These are phyloP conservation scores for Andrena camellia DNA, from an alignment of 2,888 invertebrate genomes.

Conservation along the genomic window DNA sequence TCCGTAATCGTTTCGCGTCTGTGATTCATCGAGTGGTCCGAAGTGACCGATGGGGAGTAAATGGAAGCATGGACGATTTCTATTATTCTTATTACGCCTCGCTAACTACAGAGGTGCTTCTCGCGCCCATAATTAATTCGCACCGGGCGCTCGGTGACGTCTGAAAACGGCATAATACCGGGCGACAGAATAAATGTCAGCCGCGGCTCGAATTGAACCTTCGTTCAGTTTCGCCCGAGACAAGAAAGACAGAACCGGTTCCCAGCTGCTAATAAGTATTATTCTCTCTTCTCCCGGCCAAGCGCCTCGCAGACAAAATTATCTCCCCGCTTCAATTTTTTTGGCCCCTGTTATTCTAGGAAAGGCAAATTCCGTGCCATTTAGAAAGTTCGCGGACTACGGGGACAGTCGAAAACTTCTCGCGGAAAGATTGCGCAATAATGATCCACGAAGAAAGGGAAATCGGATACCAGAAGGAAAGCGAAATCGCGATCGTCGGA, in stretches of 20 bases:
- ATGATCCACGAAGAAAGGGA: conserved; percentile 55
- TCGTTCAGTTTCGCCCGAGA: background rate
- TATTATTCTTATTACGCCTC: background rate
- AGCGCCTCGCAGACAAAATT: background rate
- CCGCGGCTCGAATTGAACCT: background rate
- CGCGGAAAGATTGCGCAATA: conserved; percentile 44
- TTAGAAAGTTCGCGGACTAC: conserved; percentile 3
- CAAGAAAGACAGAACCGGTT: conserved; percentile 31
- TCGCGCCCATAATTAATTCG: conserved; percentile 4
- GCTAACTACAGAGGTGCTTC: background rate
- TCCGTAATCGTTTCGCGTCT: background rate
- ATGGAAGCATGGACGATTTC: background rate
- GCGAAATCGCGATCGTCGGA: conserved; percentile 44
- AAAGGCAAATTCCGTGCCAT: background rate
- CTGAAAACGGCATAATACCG: conserved; percentile 20
- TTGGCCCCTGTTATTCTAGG: background rate
- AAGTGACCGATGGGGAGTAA: background rate
- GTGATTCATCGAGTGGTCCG: background rate
- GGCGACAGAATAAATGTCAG: background rate
- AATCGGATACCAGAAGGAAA: conserved; percentile 45
- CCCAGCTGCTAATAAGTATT: background rate
- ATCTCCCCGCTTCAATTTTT: background rate
- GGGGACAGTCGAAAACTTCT: background rate
- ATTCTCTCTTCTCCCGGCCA: background rate
- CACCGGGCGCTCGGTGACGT: conserved; percentile 24